Evolutionary conservation across 2,888 invertebrate species (phyloP).

Genomic region (Ornithoptera alexandrae): DNA sequence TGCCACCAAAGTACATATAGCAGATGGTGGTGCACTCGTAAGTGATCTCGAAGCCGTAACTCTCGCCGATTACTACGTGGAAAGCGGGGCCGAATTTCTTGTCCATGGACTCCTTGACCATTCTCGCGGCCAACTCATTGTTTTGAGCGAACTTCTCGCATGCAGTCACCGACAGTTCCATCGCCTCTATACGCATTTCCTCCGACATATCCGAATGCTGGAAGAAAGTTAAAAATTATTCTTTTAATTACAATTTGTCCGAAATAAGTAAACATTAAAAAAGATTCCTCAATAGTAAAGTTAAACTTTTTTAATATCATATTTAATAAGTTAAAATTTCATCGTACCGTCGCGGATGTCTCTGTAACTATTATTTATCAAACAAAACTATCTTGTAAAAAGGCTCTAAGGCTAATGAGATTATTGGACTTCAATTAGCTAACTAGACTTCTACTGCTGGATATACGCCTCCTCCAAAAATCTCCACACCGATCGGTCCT

Average conservation of each 20-base stretch:
- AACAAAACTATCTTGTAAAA: no score
- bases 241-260: neutral
- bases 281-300: no score
- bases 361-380: no score
- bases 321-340: no score
- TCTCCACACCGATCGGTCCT: no score
- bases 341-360: no score
- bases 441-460: no score
- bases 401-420: no score
- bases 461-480: no score
- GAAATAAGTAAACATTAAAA: no score
- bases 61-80: conserved; percentile 97
- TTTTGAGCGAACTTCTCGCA: conserved; percentile 94
- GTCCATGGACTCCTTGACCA: conserved; percentile 97
- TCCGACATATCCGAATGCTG: conserved; percentile 96
- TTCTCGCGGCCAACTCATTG: conserved; percentile 93
- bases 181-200: conserved; percentile 93
- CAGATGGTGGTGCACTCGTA: conserved; percentile 93
- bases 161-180: conserved; percentile 94
- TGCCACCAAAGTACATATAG: conserved; percentile 95
- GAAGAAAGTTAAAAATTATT: conserved; percentile 34
- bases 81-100: conserved; percentile 97
- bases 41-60: conserved; percentile 95
- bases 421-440: no score
- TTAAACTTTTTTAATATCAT: no score